A percentile compares a stretch with the other conserved stretches of the same genome.
Evolutionary conservation across 2,888 invertebrate genomes (phyloP).

Genomic region (Latheticus oryzae): DNA sequence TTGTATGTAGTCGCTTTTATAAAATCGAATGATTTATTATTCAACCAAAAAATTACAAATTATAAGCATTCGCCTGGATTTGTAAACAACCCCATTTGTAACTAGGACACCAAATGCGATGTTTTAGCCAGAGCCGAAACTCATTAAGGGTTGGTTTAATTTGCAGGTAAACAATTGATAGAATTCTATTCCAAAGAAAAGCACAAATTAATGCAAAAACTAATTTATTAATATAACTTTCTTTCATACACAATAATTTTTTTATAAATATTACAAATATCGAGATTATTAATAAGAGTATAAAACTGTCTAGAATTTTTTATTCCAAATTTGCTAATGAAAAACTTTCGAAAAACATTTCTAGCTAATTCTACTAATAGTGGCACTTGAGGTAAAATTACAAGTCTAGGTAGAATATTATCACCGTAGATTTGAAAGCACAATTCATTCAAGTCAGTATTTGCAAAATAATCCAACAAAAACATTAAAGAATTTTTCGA

Average conservation of each 20-base stretch:
- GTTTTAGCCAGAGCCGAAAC: too few relatives aligned
- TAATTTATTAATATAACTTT: conserved; percentile 12
- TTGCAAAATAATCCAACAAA: conserved; percentile 8
- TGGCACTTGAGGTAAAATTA: conserved; percentile 1
- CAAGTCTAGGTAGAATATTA: background rate
- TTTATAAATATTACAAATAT: conserved; percentile 1
- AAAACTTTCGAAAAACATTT: background rate
- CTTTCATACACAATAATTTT: conserved; percentile 9
- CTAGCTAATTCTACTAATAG: conserved; percentile 10
- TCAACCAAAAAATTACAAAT: too few relatives aligned
- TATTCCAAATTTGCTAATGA: background rate
- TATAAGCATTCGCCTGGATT: too few relatives aligned
- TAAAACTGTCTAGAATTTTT: conserved; percentile 6
- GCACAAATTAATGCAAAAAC: too few relatives aligned
- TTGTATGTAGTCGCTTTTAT: too few relatives aligned
- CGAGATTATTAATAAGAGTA: background rate
- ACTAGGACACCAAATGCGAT: too few relatives aligned
- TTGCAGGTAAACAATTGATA: too few relatives aligned
- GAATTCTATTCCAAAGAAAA: background rate
- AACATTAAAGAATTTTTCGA: conserved; percentile 1
- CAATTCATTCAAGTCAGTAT: background rate
- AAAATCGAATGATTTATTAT: too few relatives aligned
- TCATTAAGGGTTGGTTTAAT: too few relatives aligned
- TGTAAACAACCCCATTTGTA: too few relatives aligned
- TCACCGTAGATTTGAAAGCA: background rate